Conservation (phyloP, 2,888 invertebrate species). For the Troides aeacus region DNA sequence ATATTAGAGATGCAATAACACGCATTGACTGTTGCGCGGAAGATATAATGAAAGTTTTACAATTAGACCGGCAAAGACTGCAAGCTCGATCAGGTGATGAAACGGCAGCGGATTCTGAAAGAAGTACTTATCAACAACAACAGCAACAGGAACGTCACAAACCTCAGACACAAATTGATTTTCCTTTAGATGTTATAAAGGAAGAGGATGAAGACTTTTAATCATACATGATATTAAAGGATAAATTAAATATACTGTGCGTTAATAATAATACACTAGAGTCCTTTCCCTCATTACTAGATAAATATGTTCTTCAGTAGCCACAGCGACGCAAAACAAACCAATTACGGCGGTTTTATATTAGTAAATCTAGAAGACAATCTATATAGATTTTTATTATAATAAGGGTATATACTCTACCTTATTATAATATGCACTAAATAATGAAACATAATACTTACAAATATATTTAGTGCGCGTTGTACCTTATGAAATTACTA, state of each 20-base stretch:
- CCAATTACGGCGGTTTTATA: too few relatives aligned
- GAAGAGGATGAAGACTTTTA: conserved; percentile 47
- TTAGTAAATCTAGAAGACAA: too few relatives aligned
- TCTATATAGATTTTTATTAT: too few relatives aligned
- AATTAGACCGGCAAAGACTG: conserved; percentile 58
- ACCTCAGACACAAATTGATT: conserved; percentile 26
- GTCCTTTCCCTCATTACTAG: too few relatives aligned
- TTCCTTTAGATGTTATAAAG: conserved; percentile 47
- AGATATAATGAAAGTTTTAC: conserved; percentile 53
- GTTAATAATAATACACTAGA: too few relatives aligned
- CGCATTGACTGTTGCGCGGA: conserved; percentile 54
- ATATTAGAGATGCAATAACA: conserved; percentile 46
- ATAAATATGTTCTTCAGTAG: too few relatives aligned
- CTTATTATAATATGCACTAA: too few relatives aligned
- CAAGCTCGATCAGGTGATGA: conserved; percentile 46
- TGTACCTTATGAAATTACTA: too few relatives aligned
- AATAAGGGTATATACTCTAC: too few relatives aligned
- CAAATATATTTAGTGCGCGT: too few relatives aligned
- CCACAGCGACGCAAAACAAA: too few relatives aligned
- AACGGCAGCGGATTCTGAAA: conserved; percentile 28
- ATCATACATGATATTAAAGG: not conserved
- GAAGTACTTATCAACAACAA: conserved; percentile 20
- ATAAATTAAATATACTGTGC: not conserved
- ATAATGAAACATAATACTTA: too few relatives aligned
- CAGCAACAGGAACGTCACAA: not conserved